Evolutionary conservation across 2,888 invertebrate species (phyloP).

Genomic region (Amblyjoppa proteus): DNA sequence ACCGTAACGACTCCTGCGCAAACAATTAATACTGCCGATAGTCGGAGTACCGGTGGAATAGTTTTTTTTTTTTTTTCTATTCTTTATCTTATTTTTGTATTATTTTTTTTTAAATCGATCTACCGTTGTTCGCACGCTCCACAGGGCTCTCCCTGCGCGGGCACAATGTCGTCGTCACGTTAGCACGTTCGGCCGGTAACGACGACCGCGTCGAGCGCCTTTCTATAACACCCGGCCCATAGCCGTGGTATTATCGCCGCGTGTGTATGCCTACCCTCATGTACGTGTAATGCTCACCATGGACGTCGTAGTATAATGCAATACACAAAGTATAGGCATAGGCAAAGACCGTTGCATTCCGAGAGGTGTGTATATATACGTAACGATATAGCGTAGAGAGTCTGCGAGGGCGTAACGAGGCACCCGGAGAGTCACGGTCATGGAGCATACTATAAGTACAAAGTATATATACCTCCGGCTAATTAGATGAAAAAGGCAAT

Average conservation of each 20-base stretch:
- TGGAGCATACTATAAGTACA: slow-evolving; percentile 46
- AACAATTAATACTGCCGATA: not conserved
- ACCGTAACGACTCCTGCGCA: not conserved
- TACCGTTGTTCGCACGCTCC: slow-evolving; percentile 3
- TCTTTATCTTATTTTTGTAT: too few relatives aligned
- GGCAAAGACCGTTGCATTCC: slow-evolving; percentile 52
- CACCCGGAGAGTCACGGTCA: slow-evolving; percentile 66
- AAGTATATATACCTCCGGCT: slow-evolving; percentile 43
- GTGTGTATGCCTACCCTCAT: not conserved
- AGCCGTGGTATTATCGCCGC: slow-evolving; percentile 10
- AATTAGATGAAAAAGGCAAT: slow-evolving; percentile 67
- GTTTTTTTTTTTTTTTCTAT: too few relatives aligned
- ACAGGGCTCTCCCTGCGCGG: not conserved
- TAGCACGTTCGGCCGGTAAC: slow-evolving; percentile 41
- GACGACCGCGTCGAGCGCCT: slow-evolving; percentile 35
- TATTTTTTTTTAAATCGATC: not conserved
- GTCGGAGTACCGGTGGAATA: not conserved
- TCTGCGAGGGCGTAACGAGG: slow-evolving; percentile 65
- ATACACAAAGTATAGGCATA: slow-evolving; percentile 26
- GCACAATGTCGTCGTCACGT: slow-evolving; percentile 27
- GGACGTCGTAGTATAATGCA: slow-evolving; percentile 11
- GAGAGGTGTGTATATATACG: slow-evolving; percentile 27
- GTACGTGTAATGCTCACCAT: slow-evolving; percentile 10
- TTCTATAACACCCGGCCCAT: slow-evolving; percentile 21
- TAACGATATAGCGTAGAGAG: slow-evolving; percentile 28